Conservation (phyloP, 2,113 vertebrate genomes). For the Semicossyphus pulcher region DNA sequence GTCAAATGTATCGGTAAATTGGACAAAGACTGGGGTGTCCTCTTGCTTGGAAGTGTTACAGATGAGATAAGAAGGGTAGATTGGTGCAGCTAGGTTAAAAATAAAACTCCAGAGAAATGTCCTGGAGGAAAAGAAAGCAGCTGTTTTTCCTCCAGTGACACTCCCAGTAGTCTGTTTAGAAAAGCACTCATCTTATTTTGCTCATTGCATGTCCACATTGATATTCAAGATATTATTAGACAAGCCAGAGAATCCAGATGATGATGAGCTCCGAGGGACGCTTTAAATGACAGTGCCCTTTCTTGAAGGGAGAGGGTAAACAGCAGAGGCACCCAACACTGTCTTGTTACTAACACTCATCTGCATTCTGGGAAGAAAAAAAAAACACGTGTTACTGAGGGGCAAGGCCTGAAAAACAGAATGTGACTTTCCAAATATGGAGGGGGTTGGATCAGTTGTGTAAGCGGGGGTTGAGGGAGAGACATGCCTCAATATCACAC, state of each 20-base stretch:
- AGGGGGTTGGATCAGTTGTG: slow-evolving; percentile 1
- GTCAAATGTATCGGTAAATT: neutral
- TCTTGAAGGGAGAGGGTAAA: slow-evolving; percentile 52
- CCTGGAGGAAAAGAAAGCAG: slow-evolving; percentile 36
- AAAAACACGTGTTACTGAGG: slow-evolving; percentile 24
- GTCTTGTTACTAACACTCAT: slow-evolving; percentile 55
- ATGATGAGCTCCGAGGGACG: slow-evolving; percentile 64
- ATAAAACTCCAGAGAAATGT: neutral
- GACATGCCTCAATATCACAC: slow-evolving; percentile 68
- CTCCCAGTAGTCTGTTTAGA: slow-evolving; percentile 40
- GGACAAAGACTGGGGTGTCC: slow-evolving; percentile 1
- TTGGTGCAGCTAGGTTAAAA: neutral
- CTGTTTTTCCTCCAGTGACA: slow-evolving; percentile 37
- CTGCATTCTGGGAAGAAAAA: slow-evolving; percentile 33
- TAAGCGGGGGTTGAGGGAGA: neutral
- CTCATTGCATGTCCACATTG: slow-evolving; percentile 30
- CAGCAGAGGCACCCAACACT: slow-evolving; percentile 30
- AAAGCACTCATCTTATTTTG: slow-evolving; percentile 31
- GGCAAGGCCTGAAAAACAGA: slow-evolving; percentile 14
- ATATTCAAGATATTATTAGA: slow-evolving; percentile 61
- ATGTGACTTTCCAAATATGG: slow-evolving; percentile 45
- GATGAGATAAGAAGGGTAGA: slow-evolving; percentile 17
- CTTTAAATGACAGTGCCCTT: slow-evolving; percentile 70
- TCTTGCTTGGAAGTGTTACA: slow-evolving; percentile 9
- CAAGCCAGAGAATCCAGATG: slow-evolving; percentile 48